phyloP scores from a whole-genome alignment of 2,888 invertebrate genomes.

The Harmothoe impar region DNA sequence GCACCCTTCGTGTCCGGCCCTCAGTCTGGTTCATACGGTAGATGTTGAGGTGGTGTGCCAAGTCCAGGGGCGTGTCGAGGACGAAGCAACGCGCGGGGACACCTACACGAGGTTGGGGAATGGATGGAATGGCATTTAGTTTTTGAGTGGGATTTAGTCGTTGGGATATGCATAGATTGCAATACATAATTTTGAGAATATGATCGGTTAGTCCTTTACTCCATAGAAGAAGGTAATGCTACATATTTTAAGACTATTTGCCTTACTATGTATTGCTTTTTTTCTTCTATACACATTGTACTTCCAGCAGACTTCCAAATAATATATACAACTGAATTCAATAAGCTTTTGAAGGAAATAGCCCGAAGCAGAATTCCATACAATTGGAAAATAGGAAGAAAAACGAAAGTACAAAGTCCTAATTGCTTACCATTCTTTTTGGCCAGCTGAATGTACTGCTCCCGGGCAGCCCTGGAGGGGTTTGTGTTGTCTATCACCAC shows the following conservation, averaged over 20 bases:
- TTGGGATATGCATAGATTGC: neutral
- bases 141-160: neutral
- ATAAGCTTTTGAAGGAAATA: too few species aligned
- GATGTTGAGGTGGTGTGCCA: conserved; percentile 80
- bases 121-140: too few species aligned
- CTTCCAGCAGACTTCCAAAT: too few species aligned
- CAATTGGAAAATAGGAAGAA: too few species aligned
- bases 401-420: too few species aligned
- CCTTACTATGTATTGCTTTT: too few species aligned
- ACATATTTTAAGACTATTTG: too few species aligned
- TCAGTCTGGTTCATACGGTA: conserved; percentile 79
- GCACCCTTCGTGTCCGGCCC: conserved; percentile 78
- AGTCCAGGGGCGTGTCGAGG: conserved; percentile 77
- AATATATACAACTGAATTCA: too few species aligned
- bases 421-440: conserved; percentile 71
- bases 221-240: too few species aligned
- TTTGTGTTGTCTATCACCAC: conserved; percentile 82
- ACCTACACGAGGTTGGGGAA: conserved; percentile 70
- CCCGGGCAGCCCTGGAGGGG: conserved; percentile 75
- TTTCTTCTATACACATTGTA: too few species aligned
- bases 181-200: neutral
- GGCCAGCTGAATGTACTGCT: conserved; percentile 76
- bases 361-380: too few species aligned
- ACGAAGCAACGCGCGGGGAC: conserved; percentile 78
- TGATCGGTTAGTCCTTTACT: too few species aligned